These are phyloP conservation scores for Lissonota sp. DNA, from an alignment of 2,888 invertebrate species.

Conservation along the genomic window DNA sequence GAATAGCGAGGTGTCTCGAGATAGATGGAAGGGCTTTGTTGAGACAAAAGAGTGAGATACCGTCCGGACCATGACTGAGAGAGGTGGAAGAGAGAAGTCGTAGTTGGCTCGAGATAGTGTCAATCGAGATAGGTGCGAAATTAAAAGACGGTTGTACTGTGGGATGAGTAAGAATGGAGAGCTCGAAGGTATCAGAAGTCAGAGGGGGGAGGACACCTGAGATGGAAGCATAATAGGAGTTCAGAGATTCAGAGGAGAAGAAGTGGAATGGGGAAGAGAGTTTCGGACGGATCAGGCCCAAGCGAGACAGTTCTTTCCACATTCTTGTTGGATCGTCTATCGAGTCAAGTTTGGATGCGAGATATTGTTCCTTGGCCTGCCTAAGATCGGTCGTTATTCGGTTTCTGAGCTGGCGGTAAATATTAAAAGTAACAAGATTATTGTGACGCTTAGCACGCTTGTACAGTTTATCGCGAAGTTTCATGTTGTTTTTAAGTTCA, in stretches of 20 bases:
- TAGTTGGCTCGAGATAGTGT: not conserved
- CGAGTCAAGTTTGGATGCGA: no score
- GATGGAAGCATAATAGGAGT: not conserved
- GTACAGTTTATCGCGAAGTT: not conserved
- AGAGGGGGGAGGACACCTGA: not conserved
- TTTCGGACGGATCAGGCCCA: not conserved
- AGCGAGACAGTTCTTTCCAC: not conserved
- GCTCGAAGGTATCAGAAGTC: no score
- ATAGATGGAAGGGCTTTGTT: not conserved
- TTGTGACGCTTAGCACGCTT: not conserved
- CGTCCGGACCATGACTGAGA: not conserved
- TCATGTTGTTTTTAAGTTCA: not conserved
- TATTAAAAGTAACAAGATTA: not conserved
- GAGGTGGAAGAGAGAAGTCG: not conserved
- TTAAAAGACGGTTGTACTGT: no score
- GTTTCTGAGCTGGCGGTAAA: no score
- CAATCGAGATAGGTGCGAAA: no score
- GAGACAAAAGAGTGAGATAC: not conserved
- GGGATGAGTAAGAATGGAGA: not conserved
- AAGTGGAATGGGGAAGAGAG: not conserved
- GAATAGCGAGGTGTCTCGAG: not conserved
- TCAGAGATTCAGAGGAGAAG: not conserved
- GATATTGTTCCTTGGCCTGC: no score
- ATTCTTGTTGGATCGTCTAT: not conserved
- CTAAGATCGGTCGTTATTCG: no score